phyloP scores from a whole-genome alignment of 2,113 vertebrate species.

The Bufo bufo region DNA sequence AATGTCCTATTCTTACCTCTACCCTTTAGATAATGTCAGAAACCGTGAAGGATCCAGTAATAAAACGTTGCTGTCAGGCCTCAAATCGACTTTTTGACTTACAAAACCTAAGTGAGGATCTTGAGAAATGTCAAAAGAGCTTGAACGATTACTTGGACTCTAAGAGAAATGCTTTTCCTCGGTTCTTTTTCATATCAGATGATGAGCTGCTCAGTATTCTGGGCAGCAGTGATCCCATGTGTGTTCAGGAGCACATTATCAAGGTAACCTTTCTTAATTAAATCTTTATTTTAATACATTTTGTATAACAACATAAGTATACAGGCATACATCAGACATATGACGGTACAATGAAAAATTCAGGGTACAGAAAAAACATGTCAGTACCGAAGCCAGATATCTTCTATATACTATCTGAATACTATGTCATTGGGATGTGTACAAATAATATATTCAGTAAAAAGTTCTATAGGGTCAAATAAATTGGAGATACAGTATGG shows the following conservation, averaged over 20 bases:
- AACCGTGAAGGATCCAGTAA: slow-evolving; percentile 77
- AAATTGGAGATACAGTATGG: not conserved
- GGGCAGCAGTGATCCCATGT: slow-evolving; percentile 84
- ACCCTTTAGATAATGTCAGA: slow-evolving; percentile 86
- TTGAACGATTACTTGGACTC: slow-evolving; percentile 93
- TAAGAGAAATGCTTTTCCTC: slow-evolving; percentile 90
- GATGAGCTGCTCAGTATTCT: slow-evolving; percentile 96
- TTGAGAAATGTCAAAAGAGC: slow-evolving; percentile 95
- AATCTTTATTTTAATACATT: no score
- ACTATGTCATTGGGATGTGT: no score
- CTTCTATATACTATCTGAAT: no score
- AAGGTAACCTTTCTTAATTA: slow-evolving; percentile 76
- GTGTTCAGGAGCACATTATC: slow-evolving; percentile 97
- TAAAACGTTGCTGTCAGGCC: slow-evolving; percentile 85
- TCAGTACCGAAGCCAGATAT: no score
- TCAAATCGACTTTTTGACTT: slow-evolving; percentile 84
- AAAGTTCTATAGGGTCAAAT: no score
- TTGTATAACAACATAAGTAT: no score
- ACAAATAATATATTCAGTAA: no score
- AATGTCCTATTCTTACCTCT: not conserved
- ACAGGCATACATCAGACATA: no score
- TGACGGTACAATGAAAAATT: no score
- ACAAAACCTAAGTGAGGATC: slow-evolving; percentile 78
- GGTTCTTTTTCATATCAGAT: slow-evolving; percentile 98
- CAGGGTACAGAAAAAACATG: no score